Evolutionary conservation across 1,140 invertebrate species (phyloP).

Genomic region (Batillaria attramentaria): DNA sequence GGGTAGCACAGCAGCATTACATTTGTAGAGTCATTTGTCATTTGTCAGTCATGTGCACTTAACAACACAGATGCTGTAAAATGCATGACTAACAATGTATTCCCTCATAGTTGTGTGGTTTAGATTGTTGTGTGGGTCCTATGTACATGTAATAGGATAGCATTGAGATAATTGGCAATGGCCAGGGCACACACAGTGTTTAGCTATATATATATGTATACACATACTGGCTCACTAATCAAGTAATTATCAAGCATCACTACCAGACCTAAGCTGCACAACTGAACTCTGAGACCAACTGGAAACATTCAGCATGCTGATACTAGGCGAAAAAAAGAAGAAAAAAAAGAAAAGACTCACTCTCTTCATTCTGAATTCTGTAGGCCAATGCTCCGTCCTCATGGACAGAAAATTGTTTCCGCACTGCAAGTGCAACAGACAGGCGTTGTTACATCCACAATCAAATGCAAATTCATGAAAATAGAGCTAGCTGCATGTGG

Average conservation of each 20-base stretch:
- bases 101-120: too few species aligned
- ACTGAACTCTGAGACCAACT: not conserved
- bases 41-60: too few species aligned
- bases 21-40: too few species aligned
- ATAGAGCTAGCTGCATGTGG: not conserved
- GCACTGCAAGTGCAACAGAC: conserved; percentile 75
- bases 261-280: not conserved
- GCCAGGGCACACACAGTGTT: too few species aligned
- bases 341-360: conserved; percentile 74
- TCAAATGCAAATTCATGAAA: not conserved
- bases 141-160: too few species aligned
- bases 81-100: too few species aligned
- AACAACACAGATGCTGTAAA: too few species aligned
- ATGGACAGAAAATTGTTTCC: conserved; percentile 91
- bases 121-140: too few species aligned
- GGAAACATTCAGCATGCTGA: not conserved
- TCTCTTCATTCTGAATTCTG: conserved; percentile 91
- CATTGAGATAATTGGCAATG: too few species aligned
- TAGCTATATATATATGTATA: too few species aligned
- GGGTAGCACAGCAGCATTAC: too few species aligned
- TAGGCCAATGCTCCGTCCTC: conserved; percentile 93
- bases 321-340: not conserved
- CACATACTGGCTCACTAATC: not conserved
- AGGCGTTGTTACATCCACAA: not conserved
- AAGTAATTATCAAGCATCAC: not conserved